Percentiles rank a stretch among this genome's conserved stretches.
phyloP scores from a whole-genome alignment of 2,797 vertebrate genomes.

The Sebastes hubbsi region DNA sequence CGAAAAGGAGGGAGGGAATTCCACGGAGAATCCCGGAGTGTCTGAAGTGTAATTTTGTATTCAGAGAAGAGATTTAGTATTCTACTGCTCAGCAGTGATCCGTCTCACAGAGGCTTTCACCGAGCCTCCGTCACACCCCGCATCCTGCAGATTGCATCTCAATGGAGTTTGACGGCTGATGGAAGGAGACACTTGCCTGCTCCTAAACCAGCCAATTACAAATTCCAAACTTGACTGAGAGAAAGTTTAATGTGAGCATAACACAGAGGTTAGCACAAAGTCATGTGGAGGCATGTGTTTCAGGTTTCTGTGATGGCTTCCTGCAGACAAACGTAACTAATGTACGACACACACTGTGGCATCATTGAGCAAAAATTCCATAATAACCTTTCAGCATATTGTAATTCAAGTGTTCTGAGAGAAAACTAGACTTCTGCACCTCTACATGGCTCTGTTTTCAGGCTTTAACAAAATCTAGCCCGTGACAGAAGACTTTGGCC shows the following conservation, averaged over 20 bases:
- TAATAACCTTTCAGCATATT: too few relatives aligned
- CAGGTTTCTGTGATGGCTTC: slow-evolving; percentile 2
- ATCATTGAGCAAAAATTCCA: too few relatives aligned
- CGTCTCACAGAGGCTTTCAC: slow-evolving; percentile 55
- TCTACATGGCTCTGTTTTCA: too few relatives aligned
- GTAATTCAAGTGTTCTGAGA: too few relatives aligned
- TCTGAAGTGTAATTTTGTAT: slow-evolving; percentile 72
- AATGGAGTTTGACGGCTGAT: slow-evolving; percentile 53
- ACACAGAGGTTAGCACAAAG: slow-evolving; percentile 22
- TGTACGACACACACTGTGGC: background rate
- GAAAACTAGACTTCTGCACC: too few relatives aligned
- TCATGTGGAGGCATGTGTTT: slow-evolving; percentile 50
- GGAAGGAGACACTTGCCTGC: slow-evolving; percentile 49
- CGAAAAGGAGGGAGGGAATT: slow-evolving; percentile 49
- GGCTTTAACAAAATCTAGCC: too few relatives aligned
- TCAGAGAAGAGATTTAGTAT: slow-evolving; percentile 69
- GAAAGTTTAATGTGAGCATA: slow-evolving; percentile 37
- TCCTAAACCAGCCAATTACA: slow-evolving; percentile 46
- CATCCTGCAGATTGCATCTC: slow-evolving; percentile 46
- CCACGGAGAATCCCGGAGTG: slow-evolving; percentile 60
- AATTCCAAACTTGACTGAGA: slow-evolving; percentile 35
- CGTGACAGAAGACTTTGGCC: too few relatives aligned
- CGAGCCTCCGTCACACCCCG: slow-evolving; percentile 31
- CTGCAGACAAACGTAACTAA: background rate
- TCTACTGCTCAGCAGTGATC: slow-evolving; percentile 65